Evolutionary conservation across 2,797 vertebrate genomes (phyloP).

Genomic region (Pipistrellus nathusii): DNA sequence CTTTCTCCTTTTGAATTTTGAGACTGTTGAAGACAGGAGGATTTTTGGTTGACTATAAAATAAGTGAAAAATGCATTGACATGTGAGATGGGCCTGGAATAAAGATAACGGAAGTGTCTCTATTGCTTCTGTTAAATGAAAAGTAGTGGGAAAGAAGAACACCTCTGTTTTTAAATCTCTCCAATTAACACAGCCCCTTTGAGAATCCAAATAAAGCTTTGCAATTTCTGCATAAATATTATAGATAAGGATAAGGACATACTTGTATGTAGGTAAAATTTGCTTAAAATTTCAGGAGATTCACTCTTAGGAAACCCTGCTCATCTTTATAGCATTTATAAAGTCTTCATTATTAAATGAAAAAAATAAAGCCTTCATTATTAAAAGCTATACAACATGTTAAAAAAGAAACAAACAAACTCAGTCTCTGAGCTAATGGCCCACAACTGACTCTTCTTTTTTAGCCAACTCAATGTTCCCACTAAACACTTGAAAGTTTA

Average conservation of each 20-base stretch:
- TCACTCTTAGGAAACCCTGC: neutral
- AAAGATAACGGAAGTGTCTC: neutral
- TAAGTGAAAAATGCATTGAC: neutral
- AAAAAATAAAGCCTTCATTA: neutral
- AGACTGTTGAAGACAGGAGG: neutral
- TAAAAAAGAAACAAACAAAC: neutral
- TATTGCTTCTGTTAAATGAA: neutral
- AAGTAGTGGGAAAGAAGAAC: neutral
- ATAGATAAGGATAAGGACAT: too few species aligned
- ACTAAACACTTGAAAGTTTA: neutral
- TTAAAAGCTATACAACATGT: slow-evolving; percentile 8
- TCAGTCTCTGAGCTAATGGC: neutral
- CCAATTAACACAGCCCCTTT: neutral
- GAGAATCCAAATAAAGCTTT: slow-evolving; percentile 2
- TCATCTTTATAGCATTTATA: neutral
- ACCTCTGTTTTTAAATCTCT: neutral
- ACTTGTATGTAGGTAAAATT: neutral
- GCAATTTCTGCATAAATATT: slow-evolving; percentile 30
- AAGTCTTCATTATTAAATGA: slow-evolving; percentile 32
- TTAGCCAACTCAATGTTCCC: neutral
- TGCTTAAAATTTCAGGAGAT: slow-evolving; percentile 9
- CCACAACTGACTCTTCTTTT: neutral
- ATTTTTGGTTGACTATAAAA: slow-evolving; percentile 22
- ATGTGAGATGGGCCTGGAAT: neutral
- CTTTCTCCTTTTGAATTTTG: neutral